Evolutionary conservation across 2,797 vertebrate genomes (phyloP).

Genomic region (Cynopterus sphinx): DNA sequence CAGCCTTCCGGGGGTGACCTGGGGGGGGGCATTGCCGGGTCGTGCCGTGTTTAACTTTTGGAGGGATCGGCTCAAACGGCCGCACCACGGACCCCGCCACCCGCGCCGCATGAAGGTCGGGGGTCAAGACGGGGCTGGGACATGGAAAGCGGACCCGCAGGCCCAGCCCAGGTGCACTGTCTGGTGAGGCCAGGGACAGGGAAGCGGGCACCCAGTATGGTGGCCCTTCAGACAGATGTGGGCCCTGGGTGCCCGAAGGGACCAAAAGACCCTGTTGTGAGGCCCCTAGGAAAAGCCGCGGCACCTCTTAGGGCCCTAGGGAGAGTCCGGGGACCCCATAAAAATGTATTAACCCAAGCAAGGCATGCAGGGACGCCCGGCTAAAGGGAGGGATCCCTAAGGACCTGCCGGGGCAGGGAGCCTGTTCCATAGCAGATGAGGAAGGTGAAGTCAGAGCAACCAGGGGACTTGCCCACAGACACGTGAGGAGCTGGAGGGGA

Average conservation of each 20-base stretch:
- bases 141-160: accelerated
- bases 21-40: background rate
- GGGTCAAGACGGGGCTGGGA: background rate
- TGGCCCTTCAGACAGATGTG: too few species aligned
- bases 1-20: background rate
- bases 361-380: background rate
- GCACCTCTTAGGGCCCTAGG: accelerated
- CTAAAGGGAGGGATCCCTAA: background rate
- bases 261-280: background rate
- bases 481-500: background rate
- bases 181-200: too few species aligned
- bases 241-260: background rate
- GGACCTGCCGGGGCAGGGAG: accelerated
- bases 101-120: too few species aligned
- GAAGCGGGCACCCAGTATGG: accelerated
- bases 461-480: too few species aligned
- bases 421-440: background rate
- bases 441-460: background rate
- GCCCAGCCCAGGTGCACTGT: too few species aligned
- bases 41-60: background rate
- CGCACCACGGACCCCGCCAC: too few species aligned
- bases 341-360: too few species aligned
- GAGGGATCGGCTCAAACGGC: background rate
- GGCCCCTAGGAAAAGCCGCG: background rate
- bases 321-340: background rate